A percentile compares a stretch with the other conserved stretches of the same genome.
Evolutionary conservation across 2,113 vertebrate genomes (phyloP).

Genomic region (Callospermophilus lateralis): DNA sequence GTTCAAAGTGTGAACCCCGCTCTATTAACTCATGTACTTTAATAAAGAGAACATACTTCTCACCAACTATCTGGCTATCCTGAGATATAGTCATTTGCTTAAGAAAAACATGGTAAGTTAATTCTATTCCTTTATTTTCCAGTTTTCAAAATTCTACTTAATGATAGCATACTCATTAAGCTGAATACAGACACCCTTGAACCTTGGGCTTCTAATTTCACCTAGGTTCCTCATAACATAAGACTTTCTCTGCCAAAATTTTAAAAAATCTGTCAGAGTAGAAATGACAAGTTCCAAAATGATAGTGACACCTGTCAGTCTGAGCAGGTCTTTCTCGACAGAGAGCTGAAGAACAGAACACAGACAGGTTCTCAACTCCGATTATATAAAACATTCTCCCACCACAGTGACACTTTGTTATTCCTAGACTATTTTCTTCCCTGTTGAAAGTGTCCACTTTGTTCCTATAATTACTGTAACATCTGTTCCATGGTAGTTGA

Average conservation of each 20-base stretch:
- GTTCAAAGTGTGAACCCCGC: background rate
- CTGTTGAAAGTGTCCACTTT: background rate
- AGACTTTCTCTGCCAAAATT: background rate
- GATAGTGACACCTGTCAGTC: background rate
- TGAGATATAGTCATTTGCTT: background rate
- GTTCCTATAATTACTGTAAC: background rate
- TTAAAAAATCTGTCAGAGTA: background rate
- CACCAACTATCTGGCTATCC: background rate
- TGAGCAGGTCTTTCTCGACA: background rate
- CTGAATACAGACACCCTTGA: background rate
- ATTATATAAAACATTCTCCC: background rate
- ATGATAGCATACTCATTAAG: background rate
- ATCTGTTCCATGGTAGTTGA: background rate
- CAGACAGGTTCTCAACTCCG: background rate
- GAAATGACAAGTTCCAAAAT: slow-evolving; percentile 42
- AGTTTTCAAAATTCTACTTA: slow-evolving; percentile 32
- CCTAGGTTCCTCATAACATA: background rate
- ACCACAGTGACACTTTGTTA: background rate
- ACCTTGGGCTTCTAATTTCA: background rate
- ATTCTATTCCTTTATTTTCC: slow-evolving; percentile 20
- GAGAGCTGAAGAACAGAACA: background rate
- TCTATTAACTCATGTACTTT: background rate
- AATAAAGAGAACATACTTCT: slow-evolving; percentile 2
- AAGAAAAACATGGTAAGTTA: background rate
- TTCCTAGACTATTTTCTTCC: background rate